Evolutionary conservation across 2,113 vertebrate species (phyloP), one percentile per base, ranked within the genome.

Genomic region (Entomyzon cyanotis): DNA sequence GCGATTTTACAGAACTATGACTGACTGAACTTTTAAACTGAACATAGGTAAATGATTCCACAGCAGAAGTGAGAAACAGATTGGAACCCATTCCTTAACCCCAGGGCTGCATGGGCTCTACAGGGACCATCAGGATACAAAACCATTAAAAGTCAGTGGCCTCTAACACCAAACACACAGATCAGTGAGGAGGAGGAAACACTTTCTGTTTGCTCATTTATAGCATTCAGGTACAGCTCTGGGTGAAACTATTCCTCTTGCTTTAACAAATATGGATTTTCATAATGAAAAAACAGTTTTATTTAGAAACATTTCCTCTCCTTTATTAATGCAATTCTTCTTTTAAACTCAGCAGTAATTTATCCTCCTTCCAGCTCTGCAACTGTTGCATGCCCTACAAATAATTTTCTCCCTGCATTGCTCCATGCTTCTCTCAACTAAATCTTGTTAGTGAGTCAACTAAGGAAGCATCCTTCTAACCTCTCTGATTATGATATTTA

Each of bases 301-400:
- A 81, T 70, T 88, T 44, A 55, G 11, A 90, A 93, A 64, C 3
- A 67, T 75, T 49, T 81, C 73, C 44, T 84, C 24, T 35, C 6
- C 12, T 75, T 92, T 71, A 75, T 60, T 64, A 89, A 28, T 15
- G 14, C 55, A 81, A 64, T 87, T 77, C 23, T 73, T 89, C 50
- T 77, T 94, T 90, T 68, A 86, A 88, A 44, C 11, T 63, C 64
- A 80, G 55, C 30, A 70, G 31, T 70, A 71, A 10, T 67, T 74
- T 83, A 53, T 80, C 37, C 27, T 50, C 27, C 53, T 92, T 49
- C 39, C n/a, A 50, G 15, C 12, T 63, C 30, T 47, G 28, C 19
- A 84, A 24, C 18, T 46, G 18, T 27, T 82, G 28, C 0, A 2
- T n/a, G 20, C 4, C 11, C 35, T 74, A 60, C 17, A 86, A 88